These are phyloP conservation scores for Stenurella melanura DNA, from an alignment of 2,888 invertebrate species.

Conservation along the genomic window DNA sequence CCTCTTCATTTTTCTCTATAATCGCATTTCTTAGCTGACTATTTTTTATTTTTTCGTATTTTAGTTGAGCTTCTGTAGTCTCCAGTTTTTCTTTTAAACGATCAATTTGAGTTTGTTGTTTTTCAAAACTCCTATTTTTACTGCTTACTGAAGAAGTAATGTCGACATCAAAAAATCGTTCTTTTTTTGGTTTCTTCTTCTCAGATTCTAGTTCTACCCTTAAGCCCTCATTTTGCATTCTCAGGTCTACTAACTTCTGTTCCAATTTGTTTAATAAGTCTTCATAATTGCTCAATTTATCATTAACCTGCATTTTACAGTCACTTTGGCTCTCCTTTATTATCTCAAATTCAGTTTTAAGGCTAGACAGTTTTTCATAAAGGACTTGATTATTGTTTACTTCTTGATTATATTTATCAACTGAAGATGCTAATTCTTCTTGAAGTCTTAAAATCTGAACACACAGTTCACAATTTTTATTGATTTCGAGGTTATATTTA, in stretches of 20 bases:
- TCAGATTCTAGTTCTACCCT: constrained; percentile 27
- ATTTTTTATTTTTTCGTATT: constrained; percentile 40
- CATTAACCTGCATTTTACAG: constrained; percentile 43
- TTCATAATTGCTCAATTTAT: constrained; percentile 40
- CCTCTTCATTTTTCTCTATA: constrained; percentile 5
- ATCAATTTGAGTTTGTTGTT: constrained; percentile 56
- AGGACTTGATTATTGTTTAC: constrained; percentile 40
- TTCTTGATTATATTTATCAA: constrained; percentile 34
- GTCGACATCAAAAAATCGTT: constrained; percentile 17
- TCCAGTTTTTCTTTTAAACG: constrained; percentile 50
- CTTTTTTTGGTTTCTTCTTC: constrained; percentile 42
- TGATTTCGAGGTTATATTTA: constrained; percentile 46
- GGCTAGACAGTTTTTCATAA: constrained; percentile 31
- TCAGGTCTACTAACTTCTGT: constrained; percentile 34
- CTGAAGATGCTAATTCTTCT: constrained; percentile 29
- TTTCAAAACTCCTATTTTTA: constrained; percentile 53
- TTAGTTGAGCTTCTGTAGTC: constrained; percentile 33
- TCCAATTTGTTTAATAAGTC: constrained; percentile 41
- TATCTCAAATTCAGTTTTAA: constrained; percentile 45
- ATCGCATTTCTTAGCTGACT: constrained; percentile 33
- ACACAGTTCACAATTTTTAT: constrained; percentile 41
- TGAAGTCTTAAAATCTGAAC: constrained; percentile 21
- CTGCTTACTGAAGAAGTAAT: neutral
- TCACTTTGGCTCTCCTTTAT: constrained; percentile 44
- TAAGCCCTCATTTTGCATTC: neutral